These are phyloP conservation scores for Drosophila barbarae DNA, from an alignment of 2,888 invertebrate species.

Conservation along the genomic window DNA sequence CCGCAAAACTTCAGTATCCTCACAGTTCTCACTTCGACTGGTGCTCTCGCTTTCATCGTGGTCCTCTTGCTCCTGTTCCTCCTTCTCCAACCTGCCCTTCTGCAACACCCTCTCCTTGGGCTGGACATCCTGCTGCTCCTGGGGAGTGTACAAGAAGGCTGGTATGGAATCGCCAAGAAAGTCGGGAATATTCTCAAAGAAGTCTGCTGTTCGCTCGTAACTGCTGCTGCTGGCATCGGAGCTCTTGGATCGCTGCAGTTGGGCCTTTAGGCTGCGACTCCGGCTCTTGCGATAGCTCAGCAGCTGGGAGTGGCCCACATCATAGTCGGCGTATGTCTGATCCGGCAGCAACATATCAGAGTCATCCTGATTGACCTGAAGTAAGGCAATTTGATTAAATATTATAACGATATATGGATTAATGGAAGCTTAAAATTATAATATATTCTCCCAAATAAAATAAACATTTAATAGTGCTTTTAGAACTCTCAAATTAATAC, in stretches of 20 bases:
- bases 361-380: constrained; percentile 59
- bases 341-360: constrained; percentile 86
- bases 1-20: constrained; percentile 76
- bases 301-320: constrained; percentile 77
- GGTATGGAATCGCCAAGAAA: constrained; percentile 68
- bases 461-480: no score
- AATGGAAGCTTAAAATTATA: neutral
- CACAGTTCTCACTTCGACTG: constrained; percentile 47
- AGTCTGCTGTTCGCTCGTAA: constrained; percentile 71
- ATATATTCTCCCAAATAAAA: no score
- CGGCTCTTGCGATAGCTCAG: constrained; percentile 41
- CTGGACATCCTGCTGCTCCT: constrained; percentile 16
- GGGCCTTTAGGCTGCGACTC: constrained; percentile 22
- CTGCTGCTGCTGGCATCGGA: constrained; percentile 50
- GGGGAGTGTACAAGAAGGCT: constrained; percentile 48
- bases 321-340: constrained; percentile 85
- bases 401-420: neutral
- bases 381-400: no score
- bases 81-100: neutral
- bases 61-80: constrained; percentile 11
- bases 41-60: constrained; percentile 24
- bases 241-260: constrained; percentile 42
- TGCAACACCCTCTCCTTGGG: constrained; percentile 7
- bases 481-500: neutral
- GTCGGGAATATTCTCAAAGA: constrained; percentile 77